Evolutionary conservation across 2,888 invertebrate species (phyloP), one percentile per base, ranked within the genome.

Genomic region (Lithosia quadra): DNA sequence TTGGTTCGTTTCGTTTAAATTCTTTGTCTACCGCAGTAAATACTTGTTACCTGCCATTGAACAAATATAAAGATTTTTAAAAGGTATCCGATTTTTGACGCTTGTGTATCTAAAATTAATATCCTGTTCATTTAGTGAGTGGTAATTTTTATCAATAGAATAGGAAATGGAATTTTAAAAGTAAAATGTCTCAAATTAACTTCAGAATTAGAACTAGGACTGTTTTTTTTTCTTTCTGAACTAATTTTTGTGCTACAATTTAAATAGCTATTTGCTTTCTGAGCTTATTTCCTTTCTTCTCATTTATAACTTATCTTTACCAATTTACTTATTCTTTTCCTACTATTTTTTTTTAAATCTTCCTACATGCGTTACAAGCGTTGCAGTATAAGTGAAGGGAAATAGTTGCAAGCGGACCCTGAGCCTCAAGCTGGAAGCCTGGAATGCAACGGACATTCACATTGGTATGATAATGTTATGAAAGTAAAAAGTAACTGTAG

Each of bases 1-100:
- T 58, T 68, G 58, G 59, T 68, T 63, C 21, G 33, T 33, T 63
- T 58, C 15, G 36, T 24, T 56, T 34, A 9, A 22, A 21, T 62
- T 60, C 39, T 24, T 15, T 24, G 15, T 39, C 18, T 9, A 36
- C 15, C 21, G 21, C 36, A 33, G 36, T 11, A 59, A 49, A 49
- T 49, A n/a, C n/a, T 49, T 49, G 49, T 49, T 49, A 49, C 49
- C 49, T 49, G 49, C 1, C 18, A 49, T 0, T 18, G n/a, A 49
- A 49, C 8, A 36, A 36, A 36, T 7, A 34, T 10, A 34, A n/a
- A n/a, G n/a, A 2, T 9, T 49, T 49, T n/a, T 18, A 49, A 49
- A n/a, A n/a, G n/a, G n/a, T 49, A 49, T 7, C 49, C n/a, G n/a
- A 18, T 49, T 49, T n/a, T 43, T 49, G 8, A 49, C 9, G 49